Base-by-base conservation (phyloP, 1,140 invertebrate species). In the Tachypleus tridentatus region DNA sequence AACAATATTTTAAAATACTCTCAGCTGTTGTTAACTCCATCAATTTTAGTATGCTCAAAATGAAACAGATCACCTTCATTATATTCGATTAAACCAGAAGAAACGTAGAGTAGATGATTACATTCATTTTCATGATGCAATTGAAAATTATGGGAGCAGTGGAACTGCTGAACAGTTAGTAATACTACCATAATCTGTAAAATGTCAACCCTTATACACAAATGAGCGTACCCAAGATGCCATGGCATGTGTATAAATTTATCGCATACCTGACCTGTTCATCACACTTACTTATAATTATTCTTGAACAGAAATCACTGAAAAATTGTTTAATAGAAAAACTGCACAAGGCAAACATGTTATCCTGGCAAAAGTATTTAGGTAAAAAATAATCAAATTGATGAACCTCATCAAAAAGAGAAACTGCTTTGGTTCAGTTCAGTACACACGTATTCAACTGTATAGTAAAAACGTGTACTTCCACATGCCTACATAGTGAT, bases 291-390 rank as follows among this genome's bases (percentile, higher is more conserved):
- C 29, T 29, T 29, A 29, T 29, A 29, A 29, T 29, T 29, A 29
- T 1, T 29, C 2, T 29, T 29, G 29, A 2, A 29, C 29, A 29
- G 29, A 29, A 29, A 29, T 29, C 29, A 29, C 29, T 29, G 29
- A 29, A 29, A 29, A 29, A 29, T 29, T 29, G 2, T 29, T 29
- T 29, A 29, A 29, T 29, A 29, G 29, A 29, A 2, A 29, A 79
- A 69, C 80, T 71, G 58, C 79, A 80, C 65, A 80, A 80, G 66
- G 64, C 69, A n/a, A n/a, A 69, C 11, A 48, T 67, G 7, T 57
- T 70, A 5, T 67, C 49, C 29, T 29, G 29, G 29, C 29, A 29
- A 29, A 29, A 29, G 29, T 29, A 0, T 29, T 29, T 2, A 29
- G 29, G 29, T 29, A 29, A 29, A 29, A 29, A 2, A 29, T 29